Conservation (phyloP, 2,113 vertebrate species). For the Myotis lucifugus region DNA sequence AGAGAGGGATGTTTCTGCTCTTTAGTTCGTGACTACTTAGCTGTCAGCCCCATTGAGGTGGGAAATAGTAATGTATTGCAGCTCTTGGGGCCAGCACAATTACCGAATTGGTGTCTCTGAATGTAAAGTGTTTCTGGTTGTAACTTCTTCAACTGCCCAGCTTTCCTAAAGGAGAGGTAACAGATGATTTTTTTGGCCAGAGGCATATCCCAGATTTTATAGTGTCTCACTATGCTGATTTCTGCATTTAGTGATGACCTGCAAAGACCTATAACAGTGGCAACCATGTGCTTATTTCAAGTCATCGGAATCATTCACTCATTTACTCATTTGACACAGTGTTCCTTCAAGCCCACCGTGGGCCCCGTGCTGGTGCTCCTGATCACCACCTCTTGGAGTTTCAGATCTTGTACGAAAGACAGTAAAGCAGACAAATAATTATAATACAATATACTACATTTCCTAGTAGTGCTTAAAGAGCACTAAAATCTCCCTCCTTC, state of each 20-base stretch:
- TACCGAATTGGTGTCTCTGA: neutral
- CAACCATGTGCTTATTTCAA: neutral
- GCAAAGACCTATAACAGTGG: neutral
- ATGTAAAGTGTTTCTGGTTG: neutral
- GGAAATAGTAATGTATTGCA: neutral
- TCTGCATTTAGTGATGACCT: neutral
- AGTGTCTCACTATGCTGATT: neutral
- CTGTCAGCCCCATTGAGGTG: neutral
- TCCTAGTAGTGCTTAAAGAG: neutral
- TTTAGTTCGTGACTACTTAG: neutral
- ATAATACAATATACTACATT: neutral
- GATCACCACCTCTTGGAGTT: neutral
- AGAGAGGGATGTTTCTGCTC: neutral
- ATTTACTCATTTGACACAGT: neutral
- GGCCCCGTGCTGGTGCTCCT: neutral
- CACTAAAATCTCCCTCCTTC: neutral
- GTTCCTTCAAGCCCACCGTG: neutral
- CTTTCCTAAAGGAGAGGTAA: neutral
- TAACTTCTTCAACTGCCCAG: neutral
- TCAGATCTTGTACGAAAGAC: neutral
- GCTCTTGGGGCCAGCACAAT: neutral
- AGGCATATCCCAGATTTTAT: neutral
- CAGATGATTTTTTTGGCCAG: neutral
- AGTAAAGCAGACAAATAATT: neutral
- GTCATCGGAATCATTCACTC: neutral